Percentiles rank a stretch among this genome's conserved stretches.
Conservation (phyloP, 2,797 vertebrate species). For the Sebastes kiyomatsui region DNA sequence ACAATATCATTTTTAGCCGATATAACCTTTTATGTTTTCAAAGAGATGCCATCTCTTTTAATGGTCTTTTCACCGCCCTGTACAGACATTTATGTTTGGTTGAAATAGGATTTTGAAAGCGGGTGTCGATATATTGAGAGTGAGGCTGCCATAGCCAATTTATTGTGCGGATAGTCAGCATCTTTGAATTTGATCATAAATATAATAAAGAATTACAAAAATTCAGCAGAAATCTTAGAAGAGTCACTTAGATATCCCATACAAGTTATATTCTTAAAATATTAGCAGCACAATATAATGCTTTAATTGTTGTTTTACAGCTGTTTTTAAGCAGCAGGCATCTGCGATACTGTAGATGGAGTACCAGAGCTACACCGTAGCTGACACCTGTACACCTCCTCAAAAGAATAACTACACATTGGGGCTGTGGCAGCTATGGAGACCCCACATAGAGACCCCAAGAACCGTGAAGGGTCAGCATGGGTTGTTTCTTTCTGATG, state of each 20-base stretch:
- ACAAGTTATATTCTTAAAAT: not conserved
- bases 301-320: not conserved
- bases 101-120: not conserved
- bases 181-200: not conserved
- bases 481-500: not conserved
- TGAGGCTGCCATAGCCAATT: not conserved
- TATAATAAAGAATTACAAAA: not conserved
- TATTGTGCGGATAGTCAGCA: not conserved
- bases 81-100: not conserved
- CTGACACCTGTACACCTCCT: not conserved
- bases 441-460: not conserved
- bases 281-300: not conserved
- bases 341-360: not conserved
- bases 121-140: not conserved
- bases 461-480: not conserved
- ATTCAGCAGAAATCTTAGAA: not conserved
- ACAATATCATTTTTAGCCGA: slow-evolving; percentile 10
- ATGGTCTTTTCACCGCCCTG: not conserved
- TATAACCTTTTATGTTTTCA: slow-evolving; percentile 14
- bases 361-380: not conserved
- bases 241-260: not conserved
- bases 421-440: not conserved
- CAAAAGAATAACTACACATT: not conserved
- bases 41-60: not conserved
- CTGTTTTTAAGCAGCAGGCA: not conserved